Conservation (phyloP, 92 coral and sea anemone genomes). For the Bergia puertoricense region DNA sequence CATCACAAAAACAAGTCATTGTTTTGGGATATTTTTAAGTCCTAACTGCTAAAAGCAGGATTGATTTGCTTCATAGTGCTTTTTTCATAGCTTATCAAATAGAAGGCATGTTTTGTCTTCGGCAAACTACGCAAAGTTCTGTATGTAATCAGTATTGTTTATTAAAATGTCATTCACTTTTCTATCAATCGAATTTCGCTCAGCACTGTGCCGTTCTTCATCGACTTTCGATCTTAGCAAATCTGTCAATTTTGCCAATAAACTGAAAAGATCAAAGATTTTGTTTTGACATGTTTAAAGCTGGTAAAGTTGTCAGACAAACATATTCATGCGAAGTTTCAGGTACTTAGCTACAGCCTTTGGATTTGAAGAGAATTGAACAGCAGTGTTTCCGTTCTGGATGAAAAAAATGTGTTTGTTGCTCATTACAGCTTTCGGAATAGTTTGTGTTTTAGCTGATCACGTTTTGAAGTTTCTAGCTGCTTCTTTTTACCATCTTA, state of each 20-base stretch:
- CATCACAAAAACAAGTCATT: not conserved
- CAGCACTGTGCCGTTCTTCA: not conserved
- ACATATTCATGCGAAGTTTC: conserved; percentile 9
- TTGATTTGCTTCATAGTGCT: not conserved
- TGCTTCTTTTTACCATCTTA: not conserved
- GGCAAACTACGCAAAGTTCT: not conserved
- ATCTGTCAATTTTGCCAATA: not conserved
- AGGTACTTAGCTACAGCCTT: conserved; percentile 23
- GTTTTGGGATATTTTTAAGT: not conserved
- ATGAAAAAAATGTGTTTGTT: conserved; percentile 2
- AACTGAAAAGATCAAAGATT: not conserved
- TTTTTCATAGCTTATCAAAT: conserved; percentile 25
- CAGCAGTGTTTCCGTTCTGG: conserved; percentile 16
- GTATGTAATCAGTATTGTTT: conserved; percentile 12
- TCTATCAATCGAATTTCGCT: not conserved
- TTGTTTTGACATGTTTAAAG: conserved; percentile 25
- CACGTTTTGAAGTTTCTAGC: not conserved
- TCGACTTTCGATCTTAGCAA: conserved; percentile 1
- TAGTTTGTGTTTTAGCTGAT: not conserved
- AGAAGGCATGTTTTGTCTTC: conserved; percentile 36
- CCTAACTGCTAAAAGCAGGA: not conserved
- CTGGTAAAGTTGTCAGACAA: not conserved
- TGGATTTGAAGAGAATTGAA: not conserved
- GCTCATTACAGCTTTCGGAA: not conserved
- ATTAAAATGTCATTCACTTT: conserved; percentile 18